Evolutionary conservation across 2,797 vertebrate genomes (phyloP).

Genomic region (Periparus ater): DNA sequence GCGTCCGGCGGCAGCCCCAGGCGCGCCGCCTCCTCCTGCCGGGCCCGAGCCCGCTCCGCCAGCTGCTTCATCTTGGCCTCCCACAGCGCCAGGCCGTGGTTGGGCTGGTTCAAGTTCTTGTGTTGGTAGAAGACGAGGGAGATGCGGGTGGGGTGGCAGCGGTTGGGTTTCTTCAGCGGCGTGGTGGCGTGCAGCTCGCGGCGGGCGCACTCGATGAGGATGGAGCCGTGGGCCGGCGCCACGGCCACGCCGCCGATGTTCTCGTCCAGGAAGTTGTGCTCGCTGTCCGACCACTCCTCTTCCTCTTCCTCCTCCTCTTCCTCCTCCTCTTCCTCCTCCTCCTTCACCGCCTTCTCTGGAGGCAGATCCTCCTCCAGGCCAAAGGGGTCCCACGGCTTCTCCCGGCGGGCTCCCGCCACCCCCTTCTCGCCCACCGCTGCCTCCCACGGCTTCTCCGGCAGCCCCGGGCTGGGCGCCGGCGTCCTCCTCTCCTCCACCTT

Average conservation of each 20-base stretch:
- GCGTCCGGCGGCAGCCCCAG: constrained; percentile 91
- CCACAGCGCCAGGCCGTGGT: constrained; percentile 94
- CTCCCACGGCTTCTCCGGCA: constrained; percentile 89
- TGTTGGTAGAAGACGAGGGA: constrained; percentile 99
- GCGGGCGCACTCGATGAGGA: constrained; percentile 95
- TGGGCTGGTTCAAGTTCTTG: constrained; percentile 98
- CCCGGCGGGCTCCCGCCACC: neutral
- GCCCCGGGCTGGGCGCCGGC: constrained; percentile 77
- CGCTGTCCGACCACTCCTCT: constrained; percentile 95
- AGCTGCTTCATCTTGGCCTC: constrained; percentile 98
- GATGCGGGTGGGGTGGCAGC: constrained; percentile 96
- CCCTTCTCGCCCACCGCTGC: neutral
- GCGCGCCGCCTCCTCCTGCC: constrained; percentile 92
- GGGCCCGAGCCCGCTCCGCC: constrained; percentile 87
- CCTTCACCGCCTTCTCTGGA: constrained; percentile 51
- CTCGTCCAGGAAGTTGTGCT: constrained; percentile 98
- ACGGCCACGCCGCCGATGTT: constrained; percentile 96
- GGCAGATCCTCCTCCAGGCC: constrained; percentile 76
- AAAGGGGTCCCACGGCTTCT: constrained; percentile 84
- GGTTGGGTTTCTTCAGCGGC: constrained; percentile 93
- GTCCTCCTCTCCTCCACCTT: constrained; percentile 85
- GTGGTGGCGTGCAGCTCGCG: constrained; percentile 97
- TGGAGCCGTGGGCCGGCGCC: constrained; percentile 92
- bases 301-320: constrained; percentile 79
- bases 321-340: constrained; percentile 66